phyloP scores from a whole-genome alignment of 2,113 vertebrate genomes.

The Triplophysa rosa region DNA sequence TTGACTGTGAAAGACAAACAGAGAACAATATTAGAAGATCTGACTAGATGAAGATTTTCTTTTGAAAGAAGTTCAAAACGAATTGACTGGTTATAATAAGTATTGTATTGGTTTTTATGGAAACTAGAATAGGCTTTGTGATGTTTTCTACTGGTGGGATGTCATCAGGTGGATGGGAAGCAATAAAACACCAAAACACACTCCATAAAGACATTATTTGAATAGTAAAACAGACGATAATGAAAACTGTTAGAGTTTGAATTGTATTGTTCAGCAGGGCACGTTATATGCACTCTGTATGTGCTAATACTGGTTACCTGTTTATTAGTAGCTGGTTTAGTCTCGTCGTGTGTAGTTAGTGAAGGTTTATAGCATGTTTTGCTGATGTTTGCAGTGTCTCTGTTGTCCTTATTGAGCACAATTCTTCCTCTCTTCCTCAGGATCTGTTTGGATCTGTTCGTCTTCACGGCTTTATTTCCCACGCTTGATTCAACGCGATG shows the following conservation, averaged over 20 bases:
- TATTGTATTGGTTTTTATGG: too few species aligned
- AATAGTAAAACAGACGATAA: too few species aligned
- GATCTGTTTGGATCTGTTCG: conserved; percentile 54
- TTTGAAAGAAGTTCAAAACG: too few species aligned
- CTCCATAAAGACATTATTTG: too few species aligned
- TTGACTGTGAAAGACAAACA: conserved; percentile 78
- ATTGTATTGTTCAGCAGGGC: too few species aligned
- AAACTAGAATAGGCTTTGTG: too few species aligned
- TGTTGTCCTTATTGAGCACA: conserved; percentile 52
- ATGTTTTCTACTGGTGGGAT: too few species aligned
- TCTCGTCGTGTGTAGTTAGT: not conserved
- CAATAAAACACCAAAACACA: too few species aligned
- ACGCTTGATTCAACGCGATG: conserved; percentile 53
- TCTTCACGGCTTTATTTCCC: conserved; percentile 61
- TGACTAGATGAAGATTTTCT: too few species aligned
- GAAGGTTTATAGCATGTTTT: not conserved
- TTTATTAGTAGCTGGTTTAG: conserved; percentile 25
- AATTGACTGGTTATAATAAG: too few species aligned
- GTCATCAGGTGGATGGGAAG: too few species aligned
- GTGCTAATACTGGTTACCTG: not conserved
- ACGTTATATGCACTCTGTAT: not conserved
- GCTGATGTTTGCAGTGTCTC: conserved; percentile 33
- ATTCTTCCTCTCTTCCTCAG: conserved; percentile 67
- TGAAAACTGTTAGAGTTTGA: too few species aligned
- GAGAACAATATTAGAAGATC: conserved; percentile 3